These are phyloP conservation scores for Cryptotis parvus DNA, from an alignment of 2,113 vertebrate genomes.

Conservation along the genomic window DNA sequence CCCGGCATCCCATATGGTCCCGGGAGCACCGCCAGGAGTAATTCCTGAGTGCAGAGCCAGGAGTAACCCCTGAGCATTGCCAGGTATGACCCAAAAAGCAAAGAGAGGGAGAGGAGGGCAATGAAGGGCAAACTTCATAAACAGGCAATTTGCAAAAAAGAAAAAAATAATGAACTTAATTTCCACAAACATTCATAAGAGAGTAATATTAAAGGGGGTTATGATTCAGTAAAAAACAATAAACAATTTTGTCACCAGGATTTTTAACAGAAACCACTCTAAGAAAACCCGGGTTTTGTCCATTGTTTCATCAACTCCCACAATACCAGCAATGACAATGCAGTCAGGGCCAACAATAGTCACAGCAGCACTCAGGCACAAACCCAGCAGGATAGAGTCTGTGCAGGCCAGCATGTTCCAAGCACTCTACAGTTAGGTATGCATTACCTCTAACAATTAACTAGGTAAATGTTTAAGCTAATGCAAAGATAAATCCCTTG, in stretches of 20 bases:
- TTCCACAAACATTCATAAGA: neutral
- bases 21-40: too few relatives aligned
- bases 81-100: too few relatives aligned
- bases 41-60: too few relatives aligned
- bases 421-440: neutral
- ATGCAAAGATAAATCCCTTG: constrained; percentile 22
- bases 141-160: neutral
- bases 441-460: neutral
- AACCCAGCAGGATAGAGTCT: too few relatives aligned
- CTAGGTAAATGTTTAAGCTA: neutral
- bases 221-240: neutral
- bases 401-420: neutral
- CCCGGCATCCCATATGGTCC: too few relatives aligned
- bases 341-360: neutral
- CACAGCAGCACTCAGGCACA: neutral
- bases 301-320: neutral
- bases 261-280: neutral
- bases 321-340: neutral
- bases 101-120: too few relatives aligned
- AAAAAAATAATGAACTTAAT: neutral
- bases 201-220: too few relatives aligned
- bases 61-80: too few relatives aligned
- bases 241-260: neutral
- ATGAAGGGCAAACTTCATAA: neutral
- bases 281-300: neutral